Conservation (phyloP, 2,888 invertebrate species). For the Drosophila ezoana region DNA sequence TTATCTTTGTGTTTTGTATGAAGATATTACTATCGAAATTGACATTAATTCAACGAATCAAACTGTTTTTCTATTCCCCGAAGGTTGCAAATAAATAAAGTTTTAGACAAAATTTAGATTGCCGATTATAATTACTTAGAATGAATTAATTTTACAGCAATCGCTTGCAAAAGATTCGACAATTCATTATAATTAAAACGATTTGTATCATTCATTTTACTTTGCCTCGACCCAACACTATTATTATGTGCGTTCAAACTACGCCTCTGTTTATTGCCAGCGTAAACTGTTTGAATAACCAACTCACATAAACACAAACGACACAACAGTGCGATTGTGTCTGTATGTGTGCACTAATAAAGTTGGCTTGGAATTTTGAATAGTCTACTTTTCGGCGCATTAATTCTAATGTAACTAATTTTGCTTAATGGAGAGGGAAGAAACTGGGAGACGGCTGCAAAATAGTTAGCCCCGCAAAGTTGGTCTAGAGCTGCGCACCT, state of each 20-base stretch:
- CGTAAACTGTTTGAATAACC: slow-evolving; percentile 42
- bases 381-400: slow-evolving; percentile 77
- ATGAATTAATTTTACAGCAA: neutral
- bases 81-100: too few relatives aligned
- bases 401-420: slow-evolving; percentile 66
- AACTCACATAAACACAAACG: slow-evolving; percentile 36
- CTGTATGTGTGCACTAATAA: slow-evolving; percentile 58
- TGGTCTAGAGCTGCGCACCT: slow-evolving; percentile 1
- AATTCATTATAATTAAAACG: neutral
- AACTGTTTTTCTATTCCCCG: too few relatives aligned
- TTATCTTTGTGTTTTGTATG: too few relatives aligned
- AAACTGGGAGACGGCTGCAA: neutral
- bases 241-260: neutral
- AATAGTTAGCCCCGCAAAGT: neutral
- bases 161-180: too few relatives aligned
- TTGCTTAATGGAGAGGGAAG: neutral
- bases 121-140: too few relatives aligned
- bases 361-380: slow-evolving; percentile 68
- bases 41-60: too few relatives aligned
- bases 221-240: too few relatives aligned
- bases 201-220: neutral
- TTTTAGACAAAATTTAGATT: too few relatives aligned
- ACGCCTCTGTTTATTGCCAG: slow-evolving; percentile 29
- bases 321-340: slow-evolving; percentile 13
- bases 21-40: too few relatives aligned